Evolutionary conservation across 1,140 invertebrate species (phyloP), one percentile per base, ranked within the genome.

Genomic region (Theocolax elegans): DNA sequence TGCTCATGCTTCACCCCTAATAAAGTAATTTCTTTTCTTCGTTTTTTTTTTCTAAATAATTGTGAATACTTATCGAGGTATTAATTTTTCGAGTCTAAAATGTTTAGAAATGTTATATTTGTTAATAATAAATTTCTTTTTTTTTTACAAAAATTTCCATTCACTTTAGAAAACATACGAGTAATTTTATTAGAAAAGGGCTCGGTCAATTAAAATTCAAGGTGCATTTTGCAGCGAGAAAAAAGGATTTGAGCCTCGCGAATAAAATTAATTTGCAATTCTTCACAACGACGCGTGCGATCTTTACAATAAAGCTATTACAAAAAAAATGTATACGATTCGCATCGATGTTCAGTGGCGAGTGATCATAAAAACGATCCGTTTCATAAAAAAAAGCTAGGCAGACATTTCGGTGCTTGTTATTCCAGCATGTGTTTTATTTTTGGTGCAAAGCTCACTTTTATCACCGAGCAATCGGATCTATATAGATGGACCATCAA

Each of bases 391-490:
- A 40, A 23, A 40, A 67, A 59, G 29, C 27, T 40, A 51, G 54
- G 31, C 56, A 68, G 54, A 60, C 8, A 13, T 31, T 59, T 59
- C 23, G 29, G 31, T 68, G 46, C 66, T 68, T 35, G 31, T 51
- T 68, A 60, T 49, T 58, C 13, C 53, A 31, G n/a, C 40, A 29
- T 35, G 12, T n/a, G n/a, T n/a, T n/a, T n/a, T n/a, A n/a, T n/a
- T n/a, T n/a, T n/a, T n/a, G n/a, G n/a, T n/a, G n/a, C n/a, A n/a
- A n/a, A n/a, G n/a, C n/a, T n/a, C n/a, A n/a, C n/a, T n/a, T n/a
- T n/a, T n/a, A n/a, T n/a, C n/a, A n/a, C n/a, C n/a, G n/a, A n/a
- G 48, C 25, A 21, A 49, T 53, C 25, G 27, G 35, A 62, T 46
- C 67, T 25, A 69, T 53, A 69, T 69, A 49, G 38, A 62, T 53